Base-by-base conservation (phyloP, 2,888 invertebrate genomes). In the Tricholauxania praeusta region DNA sequence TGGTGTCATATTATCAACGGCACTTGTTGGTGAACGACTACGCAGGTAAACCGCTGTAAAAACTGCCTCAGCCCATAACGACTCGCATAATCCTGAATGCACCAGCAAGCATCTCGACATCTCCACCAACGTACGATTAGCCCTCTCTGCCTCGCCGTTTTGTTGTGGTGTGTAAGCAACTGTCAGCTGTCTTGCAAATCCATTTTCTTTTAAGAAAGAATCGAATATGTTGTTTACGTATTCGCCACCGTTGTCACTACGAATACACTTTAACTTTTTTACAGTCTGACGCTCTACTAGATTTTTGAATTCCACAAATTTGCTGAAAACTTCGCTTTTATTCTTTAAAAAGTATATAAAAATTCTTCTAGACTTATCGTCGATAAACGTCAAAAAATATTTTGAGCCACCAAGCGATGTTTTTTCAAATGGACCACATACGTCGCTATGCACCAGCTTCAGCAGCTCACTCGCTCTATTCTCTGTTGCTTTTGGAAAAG, bases 71-170 rank as follows among this genome's bases (percentile, higher is more conserved):
- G 74, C 79, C 75, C 81, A 81, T 47, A 80, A 68, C 15, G 72
- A 39, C 57, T 76, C 82, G 77, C 47, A 78, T 3, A 82, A 22
- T 6, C 73, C 74, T 32, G 78, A 64, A 47, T 81, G 74, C 0
- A 78, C 52, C 48, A 86, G 55, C 77, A 84, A 79, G 7, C 79
- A 76, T 6, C 83, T 75, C 6, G 82, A 81, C 72, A 78, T 78
- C 63, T 83, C 81, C 12, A 82, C 63, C 22, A 78, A 53, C 0
- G 78, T 78, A 10, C 74, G 69, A 64, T 78, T 79, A 0, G 73
- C 77, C 10, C 77, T 49, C 47, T 78, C 76, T 0, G 78, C 77
- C 10, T 78, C 76, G 3, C 79, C 79, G 53, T 79, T 79, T 72
- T 79, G 79, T 39, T 79, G 76, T 6, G 79, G 80, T 17, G 78